These are phyloP conservation scores for Poecilobothrus nobilitatus DNA, from an alignment of 2,888 invertebrate genomes.

Conservation along the genomic window DNA sequence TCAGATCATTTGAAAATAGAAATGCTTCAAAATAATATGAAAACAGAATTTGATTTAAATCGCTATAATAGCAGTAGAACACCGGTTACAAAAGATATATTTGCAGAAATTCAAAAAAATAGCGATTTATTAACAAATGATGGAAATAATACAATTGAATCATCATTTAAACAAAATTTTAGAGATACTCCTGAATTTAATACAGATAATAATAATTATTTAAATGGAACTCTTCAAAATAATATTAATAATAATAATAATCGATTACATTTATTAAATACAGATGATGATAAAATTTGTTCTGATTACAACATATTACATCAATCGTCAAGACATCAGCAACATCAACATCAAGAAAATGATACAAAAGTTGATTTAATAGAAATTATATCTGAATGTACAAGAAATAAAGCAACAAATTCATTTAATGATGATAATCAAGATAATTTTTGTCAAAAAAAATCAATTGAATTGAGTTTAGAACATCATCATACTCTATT, in stretches of 20 bases:
- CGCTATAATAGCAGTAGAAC: background rate
- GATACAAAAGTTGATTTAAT: background rate
- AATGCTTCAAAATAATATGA: background rate
- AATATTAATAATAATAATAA: background rate
- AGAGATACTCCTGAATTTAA: background rate
- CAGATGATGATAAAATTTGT: background rate
- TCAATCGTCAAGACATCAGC: background rate
- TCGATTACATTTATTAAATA: background rate
- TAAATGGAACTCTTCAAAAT: background rate
- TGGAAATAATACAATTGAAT: background rate
- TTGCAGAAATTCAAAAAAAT: background rate
- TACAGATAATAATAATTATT: background rate
- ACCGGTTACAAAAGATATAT: background rate
- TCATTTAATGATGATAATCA: constrained; percentile 24
- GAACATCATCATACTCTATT: constrained; percentile 30
- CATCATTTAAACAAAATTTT: background rate
- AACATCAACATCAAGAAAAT: background rate
- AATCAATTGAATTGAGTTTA: constrained; percentile 23
- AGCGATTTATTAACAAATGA: background rate
- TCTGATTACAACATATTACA: background rate
- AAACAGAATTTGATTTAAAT: background rate
- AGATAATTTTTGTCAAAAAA: constrained; percentile 24
- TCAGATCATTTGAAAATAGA: background rate
- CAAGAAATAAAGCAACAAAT: background rate
- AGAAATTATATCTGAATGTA: constrained; percentile 23